Evolutionary conservation across 2,888 invertebrate genomes (phyloP).

Genomic region (Noctuana brunneofusca): DNA sequence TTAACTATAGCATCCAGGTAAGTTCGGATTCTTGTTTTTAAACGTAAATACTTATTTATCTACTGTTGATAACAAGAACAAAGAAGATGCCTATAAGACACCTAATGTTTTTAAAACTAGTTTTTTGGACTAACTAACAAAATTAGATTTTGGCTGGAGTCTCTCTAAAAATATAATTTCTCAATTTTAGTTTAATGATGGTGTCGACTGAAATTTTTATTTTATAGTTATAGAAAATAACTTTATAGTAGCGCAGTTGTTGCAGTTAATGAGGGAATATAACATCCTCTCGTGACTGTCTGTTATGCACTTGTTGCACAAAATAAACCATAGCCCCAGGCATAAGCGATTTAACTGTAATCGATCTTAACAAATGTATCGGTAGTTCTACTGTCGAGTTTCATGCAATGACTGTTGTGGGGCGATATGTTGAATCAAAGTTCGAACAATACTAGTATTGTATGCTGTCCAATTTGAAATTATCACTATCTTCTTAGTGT

Average conservation of each 20-base stretch:
- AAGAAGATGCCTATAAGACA: too few species aligned
- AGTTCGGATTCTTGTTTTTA: not conserved
- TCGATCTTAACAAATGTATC: constrained; percentile 32
- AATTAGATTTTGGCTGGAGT: too few species aligned
- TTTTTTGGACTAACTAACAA: too few species aligned
- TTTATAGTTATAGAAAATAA: constrained; percentile 5
- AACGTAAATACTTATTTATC: not conserved
- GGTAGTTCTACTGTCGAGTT: not conserved
- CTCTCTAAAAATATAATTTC: too few species aligned
- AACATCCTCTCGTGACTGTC: constrained; percentile 55
- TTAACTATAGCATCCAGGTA: not conserved
- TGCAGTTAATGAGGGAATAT: constrained; percentile 31
- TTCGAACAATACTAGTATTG: constrained; percentile 14
- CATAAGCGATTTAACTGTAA: constrained; percentile 43
- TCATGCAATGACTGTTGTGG: constrained; percentile 10
- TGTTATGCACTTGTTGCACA: constrained; percentile 55
- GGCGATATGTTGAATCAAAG: not conserved
- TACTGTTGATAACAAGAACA: not conserved
- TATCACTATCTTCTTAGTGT: not conserved
- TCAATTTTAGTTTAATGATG: too few species aligned
- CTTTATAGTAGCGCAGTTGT: constrained; percentile 23
- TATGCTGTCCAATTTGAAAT: constrained; percentile 14
- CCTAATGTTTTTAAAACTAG: too few species aligned
- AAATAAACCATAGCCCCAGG: constrained; percentile 53
- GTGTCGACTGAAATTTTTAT: not conserved